A percentile compares a stretch with the other conserved stretches of the same genome.
Conservation (phyloP, 2,113 vertebrate species). For the Hydropotes inermis region DNA sequence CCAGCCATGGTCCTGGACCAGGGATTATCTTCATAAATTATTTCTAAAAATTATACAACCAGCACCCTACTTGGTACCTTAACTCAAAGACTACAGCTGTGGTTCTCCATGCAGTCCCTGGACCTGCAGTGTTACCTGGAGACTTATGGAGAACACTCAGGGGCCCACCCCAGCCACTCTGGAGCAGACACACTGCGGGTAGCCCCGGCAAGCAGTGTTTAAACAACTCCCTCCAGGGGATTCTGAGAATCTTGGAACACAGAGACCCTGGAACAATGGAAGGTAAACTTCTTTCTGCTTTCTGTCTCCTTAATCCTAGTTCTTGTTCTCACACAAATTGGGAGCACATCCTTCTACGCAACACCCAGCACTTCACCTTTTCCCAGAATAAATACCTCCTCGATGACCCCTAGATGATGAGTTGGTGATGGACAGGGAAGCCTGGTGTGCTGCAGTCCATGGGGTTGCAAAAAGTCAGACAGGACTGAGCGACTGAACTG, state of each 20-base stretch:
- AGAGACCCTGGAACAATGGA: not conserved
- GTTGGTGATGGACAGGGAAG: not conserved
- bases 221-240: not conserved
- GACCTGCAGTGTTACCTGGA: not conserved
- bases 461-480: not conserved
- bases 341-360: not conserved
- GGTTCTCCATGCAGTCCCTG: not conserved
- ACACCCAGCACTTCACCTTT: not conserved
- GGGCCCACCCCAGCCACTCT: not conserved
- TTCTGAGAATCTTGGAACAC: not conserved
- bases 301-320: fast-evolving
- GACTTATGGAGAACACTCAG: not conserved
- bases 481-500: not conserved
- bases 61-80: not conserved
- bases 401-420: not conserved
- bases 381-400: not conserved
- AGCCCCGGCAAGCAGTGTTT: not conserved
- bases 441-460: not conserved
- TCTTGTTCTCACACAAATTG: not conserved
- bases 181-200: fast-evolving
- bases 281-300: not conserved
- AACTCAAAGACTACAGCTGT: not conserved
- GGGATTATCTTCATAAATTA: not conserved
- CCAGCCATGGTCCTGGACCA: not conserved
- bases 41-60: not conserved